Base-by-base conservation (phyloP, 2,113 vertebrate species). In the Rhinolophus ferrumequinum region DNA sequence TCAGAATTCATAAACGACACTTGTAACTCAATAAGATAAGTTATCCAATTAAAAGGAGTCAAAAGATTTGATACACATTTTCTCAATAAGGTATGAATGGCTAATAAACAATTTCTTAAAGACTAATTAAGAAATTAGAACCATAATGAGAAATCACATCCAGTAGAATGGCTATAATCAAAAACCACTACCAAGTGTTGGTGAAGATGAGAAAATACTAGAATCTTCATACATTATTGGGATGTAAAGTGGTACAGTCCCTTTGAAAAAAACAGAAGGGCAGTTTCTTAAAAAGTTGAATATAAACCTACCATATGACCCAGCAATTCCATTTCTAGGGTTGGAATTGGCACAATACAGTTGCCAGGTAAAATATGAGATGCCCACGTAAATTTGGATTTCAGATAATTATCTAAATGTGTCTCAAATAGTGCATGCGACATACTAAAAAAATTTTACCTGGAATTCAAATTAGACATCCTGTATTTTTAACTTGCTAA, bases 101-200 rank as follows among this genome's bases (percentile, higher is more conserved):
- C 44, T 84, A 73, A 73, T 93, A 89, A 88, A 69, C 24, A 84
- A 60, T 79, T 90, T 70, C 62, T 85, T 83, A 77, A 80, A 67
- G 38, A 73, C 41, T n/a, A 28, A 15, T 50, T 18, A 18, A 52
- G 56, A 92, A 56, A 69, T 90, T 64, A 89, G 80, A 75, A 62
- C 22, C 66, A 81, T 14, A 54, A 6, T 73, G 41, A 81, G 47
- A 95, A 90, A 85, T 16, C 12, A 54, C 28, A 52, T 52, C 8
- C 50, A 26, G 52, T 70, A 77, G 70, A 92, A 92, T 85, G 70
- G 10, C 47, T 82, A 35, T 28, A 77, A 21, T 18, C 2, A 47
- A 82, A 72, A 50, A 73, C 26, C 3, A 76, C 44, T 70, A 58
- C 9, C 76, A 72, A 52, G 73, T 52, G 21, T 70, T 38, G 28